Evolutionary conservation across 2,113 vertebrate genomes (phyloP).

Genomic region (Nothocercus nigrocapillus): DNA sequence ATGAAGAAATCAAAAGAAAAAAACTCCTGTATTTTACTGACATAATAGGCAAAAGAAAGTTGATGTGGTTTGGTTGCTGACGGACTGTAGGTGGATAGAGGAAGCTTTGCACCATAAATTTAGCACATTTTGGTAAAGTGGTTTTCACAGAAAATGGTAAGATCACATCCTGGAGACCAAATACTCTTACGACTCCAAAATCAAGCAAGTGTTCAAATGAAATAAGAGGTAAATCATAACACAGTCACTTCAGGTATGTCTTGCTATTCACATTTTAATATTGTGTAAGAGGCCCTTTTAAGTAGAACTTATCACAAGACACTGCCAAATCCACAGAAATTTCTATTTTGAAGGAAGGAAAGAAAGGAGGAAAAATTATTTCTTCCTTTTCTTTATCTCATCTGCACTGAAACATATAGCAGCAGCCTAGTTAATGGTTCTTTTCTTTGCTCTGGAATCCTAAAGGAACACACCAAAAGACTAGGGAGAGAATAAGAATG

Average conservation of each 20-base stretch:
- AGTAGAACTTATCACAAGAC: neutral
- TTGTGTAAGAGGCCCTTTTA: neutral
- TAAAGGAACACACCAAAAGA: neutral
- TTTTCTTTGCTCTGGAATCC: neutral
- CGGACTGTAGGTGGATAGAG: neutral
- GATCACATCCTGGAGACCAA: neutral
- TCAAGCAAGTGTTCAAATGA: neutral
- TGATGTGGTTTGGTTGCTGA: neutral
- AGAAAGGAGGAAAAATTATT: neutral
- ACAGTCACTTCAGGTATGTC: neutral
- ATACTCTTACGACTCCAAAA: neutral
- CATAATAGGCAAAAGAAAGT: neutral
- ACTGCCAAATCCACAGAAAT: neutral
- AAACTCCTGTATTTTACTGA: neutral
- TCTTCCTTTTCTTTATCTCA: neutral
- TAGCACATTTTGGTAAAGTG: neutral
- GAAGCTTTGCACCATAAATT: neutral
- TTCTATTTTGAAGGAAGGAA: neutral
- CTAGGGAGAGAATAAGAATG: neutral
- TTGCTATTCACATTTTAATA: neutral
- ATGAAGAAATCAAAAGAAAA: neutral
- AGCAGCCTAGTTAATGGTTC: neutral
- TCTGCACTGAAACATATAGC: neutral
- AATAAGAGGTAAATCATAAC: neutral
- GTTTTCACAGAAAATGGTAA: neutral